Base-by-base conservation (phyloP, 2,888 invertebrate species). In the Andricus quercusramuli region DNA sequence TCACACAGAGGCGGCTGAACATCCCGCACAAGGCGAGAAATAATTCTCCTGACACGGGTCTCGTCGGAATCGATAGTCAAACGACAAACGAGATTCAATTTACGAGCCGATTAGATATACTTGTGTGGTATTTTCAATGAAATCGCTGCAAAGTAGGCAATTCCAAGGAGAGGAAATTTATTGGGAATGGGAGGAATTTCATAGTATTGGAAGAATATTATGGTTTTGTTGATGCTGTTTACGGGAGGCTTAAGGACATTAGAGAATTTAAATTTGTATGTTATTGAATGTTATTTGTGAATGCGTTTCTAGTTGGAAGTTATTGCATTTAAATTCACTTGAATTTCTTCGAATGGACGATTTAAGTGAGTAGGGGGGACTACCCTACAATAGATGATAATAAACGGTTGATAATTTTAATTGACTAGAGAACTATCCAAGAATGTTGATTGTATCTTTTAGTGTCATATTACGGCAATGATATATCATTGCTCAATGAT, bases 81-180 rank as follows among this genome's bases (percentile, higher is more conserved):
- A 64, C 64, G 29, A 64, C 64, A 64, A 64, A 64, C 64, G 29
- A 64, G 64, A 64, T 64, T 67, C 41, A 67, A 67, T 67, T 67
- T 67, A 67, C 22, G 67, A 67, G 37, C 41, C 67, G 37, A 67
- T 67, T 67, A 37, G 41, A 67, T 67, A 67, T 44, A 68, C 64
- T 64, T 64, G 29, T 64, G 64, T 64, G 64, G 64, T 64, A 64
- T 64, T 64, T 64, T 29, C 64, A 64, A 4, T 64, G 15, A 64
- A 17, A 64, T 64, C 29, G 17, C 29, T 25, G 64, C 64, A 25
- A 64, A 64, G 64, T 25, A 64, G 22, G 64, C 11, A 64, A 29
- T 64, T 64, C 64, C 17, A 22, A 25, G 29, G 22, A 29, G 29
- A 29, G 64, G 6, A 29, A 64, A 64, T 64, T 5, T 29, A 64